These are phyloP conservation scores for Fukomys damarensis DNA, from an alignment of 2,113 vertebrate species.

Conservation along the genomic window DNA sequence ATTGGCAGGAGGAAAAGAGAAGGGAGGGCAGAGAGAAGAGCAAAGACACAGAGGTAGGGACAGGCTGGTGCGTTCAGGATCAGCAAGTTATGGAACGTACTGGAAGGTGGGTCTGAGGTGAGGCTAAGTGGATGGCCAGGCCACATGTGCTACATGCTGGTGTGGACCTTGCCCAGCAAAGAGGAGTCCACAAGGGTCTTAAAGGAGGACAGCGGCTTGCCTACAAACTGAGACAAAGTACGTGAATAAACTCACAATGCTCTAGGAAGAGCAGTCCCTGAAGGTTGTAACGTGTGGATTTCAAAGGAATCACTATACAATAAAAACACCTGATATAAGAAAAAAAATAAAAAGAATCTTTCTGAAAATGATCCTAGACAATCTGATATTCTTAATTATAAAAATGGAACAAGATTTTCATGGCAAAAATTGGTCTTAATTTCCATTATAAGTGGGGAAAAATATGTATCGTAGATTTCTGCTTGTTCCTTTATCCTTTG, in stretches of 20 bases:
- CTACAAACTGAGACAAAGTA: background rate
- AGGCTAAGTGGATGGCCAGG: background rate
- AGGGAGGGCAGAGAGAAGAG: background rate
- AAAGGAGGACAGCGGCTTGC: background rate
- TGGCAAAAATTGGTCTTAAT: background rate
- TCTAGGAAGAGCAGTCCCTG: background rate
- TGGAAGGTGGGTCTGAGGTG: background rate
- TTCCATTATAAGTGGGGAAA: background rate
- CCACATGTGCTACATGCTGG: background rate
- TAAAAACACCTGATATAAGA: slow-evolving; percentile 3
- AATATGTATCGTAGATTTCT: background rate
- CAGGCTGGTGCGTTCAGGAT: background rate
- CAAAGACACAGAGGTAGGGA: background rate
- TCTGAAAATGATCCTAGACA: slow-evolving; percentile 10
- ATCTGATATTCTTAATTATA: background rate
- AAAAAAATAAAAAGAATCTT: background rate
- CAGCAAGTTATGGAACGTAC: background rate
- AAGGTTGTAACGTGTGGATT: background rate
- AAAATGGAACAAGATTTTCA: slow-evolving; percentile 8
- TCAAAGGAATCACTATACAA: slow-evolving; percentile 22
- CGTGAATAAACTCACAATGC: background rate
- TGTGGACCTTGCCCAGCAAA: background rate
- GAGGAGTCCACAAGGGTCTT: background rate
- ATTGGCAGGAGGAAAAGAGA: background rate
- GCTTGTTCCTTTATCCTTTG: background rate